Base-by-base conservation (phyloP, 2,113 vertebrate genomes). In the Rhineura floridana region DNA sequence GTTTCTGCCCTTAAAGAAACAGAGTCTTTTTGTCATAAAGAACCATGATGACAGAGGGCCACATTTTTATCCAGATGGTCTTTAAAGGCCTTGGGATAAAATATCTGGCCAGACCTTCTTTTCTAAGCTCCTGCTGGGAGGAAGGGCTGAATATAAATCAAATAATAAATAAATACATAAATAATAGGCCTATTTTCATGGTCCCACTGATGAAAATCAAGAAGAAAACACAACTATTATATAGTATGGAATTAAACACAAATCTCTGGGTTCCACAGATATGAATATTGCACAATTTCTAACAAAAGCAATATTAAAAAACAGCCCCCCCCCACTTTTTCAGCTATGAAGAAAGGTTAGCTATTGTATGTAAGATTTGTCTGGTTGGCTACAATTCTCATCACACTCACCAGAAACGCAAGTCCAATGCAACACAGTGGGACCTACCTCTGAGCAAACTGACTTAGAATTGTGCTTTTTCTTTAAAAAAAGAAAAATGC, bases 401-500 rank as follows among this genome's bases (percentile, higher is more conserved):
- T 36, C 67, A 52, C 65, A 70, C 30, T 84, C 28, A 9, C 6
- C 78, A 46, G 30, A 33, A 83, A 67, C 42, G 10, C 8, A 44
- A 52, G 30, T 25, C 44, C 65, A 36, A 15, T 62, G 42, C 59
- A 52, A 21, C 10, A 36, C 46, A 70, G 33, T 84, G 65, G 33
- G 33, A 28, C 21, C 17, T 52, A 23, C 19, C 46, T 36, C 44
- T 52, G 46, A 69, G 42, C 52, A 36, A 70, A 44, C 63, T 19
- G 21, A 25, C n/a, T 42, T 65, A 36, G n/a, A n/a, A n/a, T n/a
- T n/a, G n/a, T n/a, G n/a, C 19, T 89, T 30, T 62, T 86, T 93
- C 85, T 84, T 81, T 76, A 91, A 77, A 89, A 91, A 77, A 89
- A 85, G 88, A 17, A 48, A 50, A 44, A 92, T 76, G 81, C 8